Base-by-base conservation (phyloP, 2,113 vertebrate genomes). In the Pithys albifrons region DNA sequence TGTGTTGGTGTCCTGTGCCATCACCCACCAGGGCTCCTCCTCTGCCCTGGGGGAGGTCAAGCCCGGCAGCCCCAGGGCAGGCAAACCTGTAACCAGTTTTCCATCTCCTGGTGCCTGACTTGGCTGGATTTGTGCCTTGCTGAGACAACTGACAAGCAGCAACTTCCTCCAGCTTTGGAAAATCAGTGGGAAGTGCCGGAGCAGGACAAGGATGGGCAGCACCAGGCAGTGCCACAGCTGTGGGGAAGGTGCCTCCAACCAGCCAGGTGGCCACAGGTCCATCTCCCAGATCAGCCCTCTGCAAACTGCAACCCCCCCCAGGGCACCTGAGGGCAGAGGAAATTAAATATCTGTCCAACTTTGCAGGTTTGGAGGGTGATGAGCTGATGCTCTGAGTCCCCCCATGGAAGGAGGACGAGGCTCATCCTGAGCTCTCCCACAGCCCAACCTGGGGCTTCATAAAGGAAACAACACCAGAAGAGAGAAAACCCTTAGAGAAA, bases 221-320 rank as follows among this genome's bases (percentile, higher is more conserved):
- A 35, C 6, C 2, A 7, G 9, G 28, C 48, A 4, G n/a, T 9
- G 31, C n/a, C 87, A n/a, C 14, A 24, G 49, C 79, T 8, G 9
- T 17, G 45, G 37, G 3, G 25, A n/a, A 54, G 7, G 22, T 16
- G 12, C 4, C 59, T n/a, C 12, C 76, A 39, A 67, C 22, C 67
- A 64, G 28, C 0, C 0, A 35, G n/a, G 31, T 5, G 57, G 10
- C 22, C 23, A 3, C 54, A 4, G 18, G 4, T 3, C 12, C 7
- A 0, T 20, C 79, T 55, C 28, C 59, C 35, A 46, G 9, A 51
- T 2, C 55, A 59, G 28, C 29, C 55, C 17, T n/a, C 46, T 24
- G 16, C 29, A 11, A 9, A 10, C 15, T 7, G 11, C 16, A 14
- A 6, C 35, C 20, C 0, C 9, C 22, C 83, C 13, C 35, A 7